Evolutionary conservation across 2,888 invertebrate genomes (phyloP).

Genomic region (Nineta flava): DNA sequence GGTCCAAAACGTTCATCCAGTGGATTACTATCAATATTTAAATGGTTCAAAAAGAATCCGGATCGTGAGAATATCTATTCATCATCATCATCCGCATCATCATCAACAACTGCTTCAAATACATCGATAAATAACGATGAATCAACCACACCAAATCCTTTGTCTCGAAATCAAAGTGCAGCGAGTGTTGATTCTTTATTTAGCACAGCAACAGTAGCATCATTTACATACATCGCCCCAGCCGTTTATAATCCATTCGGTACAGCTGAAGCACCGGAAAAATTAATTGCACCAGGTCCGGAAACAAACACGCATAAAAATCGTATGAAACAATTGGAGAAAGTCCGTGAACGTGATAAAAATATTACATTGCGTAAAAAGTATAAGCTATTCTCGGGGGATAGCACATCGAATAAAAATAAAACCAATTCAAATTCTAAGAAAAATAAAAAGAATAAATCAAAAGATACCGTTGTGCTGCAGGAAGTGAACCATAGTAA

Average conservation of each 20-base stretch:
- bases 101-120: neutral
- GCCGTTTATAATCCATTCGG: conserved; percentile 30
- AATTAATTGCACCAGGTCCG: conserved; percentile 34
- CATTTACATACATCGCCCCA: conserved; percentile 52
- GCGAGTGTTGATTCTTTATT: conserved; percentile 50
- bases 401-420: conserved; percentile 11
- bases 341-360: conserved; percentile 38
- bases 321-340: conserved; percentile 41
- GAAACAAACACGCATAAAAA: conserved; percentile 47
- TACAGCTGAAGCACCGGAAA: conserved; percentile 24
- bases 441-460: conserved; percentile 4
- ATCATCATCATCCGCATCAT: conserved; percentile 10
- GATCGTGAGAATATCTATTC: conserved; percentile 21
- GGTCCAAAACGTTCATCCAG: conserved; percentile 18
- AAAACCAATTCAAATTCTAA: conserved; percentile 14
- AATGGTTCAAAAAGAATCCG: conserved; percentile 47
- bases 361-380: conserved; percentile 46
- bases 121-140: neutral
- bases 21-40: conserved; percentile 45
- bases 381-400: conserved; percentile 37
- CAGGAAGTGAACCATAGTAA: conserved; percentile 4
- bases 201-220: conserved; percentile 55
- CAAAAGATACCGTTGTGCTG: conserved; percentile 14
- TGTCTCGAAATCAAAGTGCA: conserved; percentile 30
- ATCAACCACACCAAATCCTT: neutral